Base-by-base conservation (phyloP, 2,888 invertebrate species). In the Pollenia amentaria region DNA sequence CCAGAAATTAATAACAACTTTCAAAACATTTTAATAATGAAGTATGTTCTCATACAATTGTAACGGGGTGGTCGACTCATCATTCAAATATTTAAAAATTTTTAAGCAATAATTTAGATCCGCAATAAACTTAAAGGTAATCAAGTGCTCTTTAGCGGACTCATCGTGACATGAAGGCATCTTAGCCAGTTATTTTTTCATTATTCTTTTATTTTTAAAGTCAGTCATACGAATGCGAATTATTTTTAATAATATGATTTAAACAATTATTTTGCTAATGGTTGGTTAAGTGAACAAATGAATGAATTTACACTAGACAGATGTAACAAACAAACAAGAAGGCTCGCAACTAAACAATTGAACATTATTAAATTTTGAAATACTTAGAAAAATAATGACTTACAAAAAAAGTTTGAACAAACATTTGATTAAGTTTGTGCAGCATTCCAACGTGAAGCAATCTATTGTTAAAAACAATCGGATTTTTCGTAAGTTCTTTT, bases 101-200 rank as follows among this genome's bases (percentile, higher is more conserved):
- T 53, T 38, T 21, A 18, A 70, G 40, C 3, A 21, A 69, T 70
- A 53, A 55, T 40, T 18, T 62, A 69, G 62, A 85, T 55, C 60
- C 78, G 44, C 67, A 10, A 70, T n/a, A 18, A 70, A 57, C 12
- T 21, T 72, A 87, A 85, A 85, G 87, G 84, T 78, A 87, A 87
- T 84, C 87, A 87, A 87, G 85, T 85, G 87, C 78, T 85, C 84
- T 85, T 87, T 87, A 72, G 85, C 18, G 11, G 79, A 29, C 64
- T 64, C 11, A 69, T 72, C 70, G 57, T 83, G 82, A 53, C 60
- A 67, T 51, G 69, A 60, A 67, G 69, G 18, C 42, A n/a, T 76
- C 18, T 75, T 14, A 53, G 38, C 18, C 7, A 16, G 18, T 51
- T 29, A 42, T 75, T 64, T 38, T 48, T 42, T 11, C 29, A 29